Conservation (phyloP, 2,888 invertebrate genomes). For the Osmoderma eremita region DNA sequence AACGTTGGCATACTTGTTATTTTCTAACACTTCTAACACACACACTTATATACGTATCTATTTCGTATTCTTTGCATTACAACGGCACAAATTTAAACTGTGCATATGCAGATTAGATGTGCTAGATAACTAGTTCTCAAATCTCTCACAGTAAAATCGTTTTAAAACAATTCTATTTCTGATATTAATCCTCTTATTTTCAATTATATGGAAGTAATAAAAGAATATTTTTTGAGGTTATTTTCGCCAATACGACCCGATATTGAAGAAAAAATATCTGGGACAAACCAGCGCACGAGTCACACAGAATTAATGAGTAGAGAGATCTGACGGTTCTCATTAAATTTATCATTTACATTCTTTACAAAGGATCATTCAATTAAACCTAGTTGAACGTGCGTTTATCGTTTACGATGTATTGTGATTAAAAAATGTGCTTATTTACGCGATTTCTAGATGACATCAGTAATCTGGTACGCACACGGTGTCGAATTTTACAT, state of each 20-base stretch:
- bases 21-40: slow-evolving; percentile 36
- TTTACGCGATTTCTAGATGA: slow-evolving; percentile 13
- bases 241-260: background rate
- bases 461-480: slow-evolving; percentile 10
- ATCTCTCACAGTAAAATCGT: no score
- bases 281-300: slow-evolving; percentile 16
- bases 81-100: slow-evolving; percentile 37
- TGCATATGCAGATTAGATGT: slow-evolving; percentile 41
- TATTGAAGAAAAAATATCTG: slow-evolving; percentile 11
- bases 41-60: slow-evolving; percentile 26
- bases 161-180: no score
- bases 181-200: background rate
- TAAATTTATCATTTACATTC: no score
- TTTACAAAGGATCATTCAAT: no score
- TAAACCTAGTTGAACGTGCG: no score
- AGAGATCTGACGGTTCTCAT: background rate
- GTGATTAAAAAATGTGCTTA: background rate
- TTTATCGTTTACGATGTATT: background rate
- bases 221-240: slow-evolving; percentile 6
- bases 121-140: no score
- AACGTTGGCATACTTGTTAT: no score
- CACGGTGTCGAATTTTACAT: slow-evolving; percentile 36
- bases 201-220: no score
- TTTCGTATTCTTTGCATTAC: slow-evolving; percentile 32
- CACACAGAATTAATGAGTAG: slow-evolving; percentile 10